These are phyloP conservation scores for Nephrocerus scutellatus DNA, from an alignment of 2,888 invertebrate genomes.

Conservation along the genomic window DNA sequence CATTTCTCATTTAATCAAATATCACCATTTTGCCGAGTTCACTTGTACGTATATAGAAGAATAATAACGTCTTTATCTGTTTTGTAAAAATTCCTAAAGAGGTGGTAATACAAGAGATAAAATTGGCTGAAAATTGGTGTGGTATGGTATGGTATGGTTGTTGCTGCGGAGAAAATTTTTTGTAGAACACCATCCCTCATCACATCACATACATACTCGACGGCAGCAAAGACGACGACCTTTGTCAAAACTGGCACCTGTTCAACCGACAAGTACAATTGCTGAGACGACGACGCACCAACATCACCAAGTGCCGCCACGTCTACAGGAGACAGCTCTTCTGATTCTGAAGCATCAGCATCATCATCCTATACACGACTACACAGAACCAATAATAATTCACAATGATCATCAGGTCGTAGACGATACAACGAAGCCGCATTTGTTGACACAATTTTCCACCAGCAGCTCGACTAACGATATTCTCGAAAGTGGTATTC, in stretches of 20 bases:
- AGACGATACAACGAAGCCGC: constrained; percentile 22
- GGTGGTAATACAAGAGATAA: no score
- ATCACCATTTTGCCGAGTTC: no score
- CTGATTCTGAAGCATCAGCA: constrained; percentile 20
- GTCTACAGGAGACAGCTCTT: constrained; percentile 25
- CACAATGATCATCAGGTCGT: constrained; percentile 11
- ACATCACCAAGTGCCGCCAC: constrained; percentile 22
- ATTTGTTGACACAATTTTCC: constrained; percentile 21
- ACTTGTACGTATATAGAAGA: no score
- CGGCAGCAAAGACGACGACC: no score
- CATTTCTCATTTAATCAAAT: no score
- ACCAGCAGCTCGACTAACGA: constrained; percentile 6
- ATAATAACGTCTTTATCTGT: no score
- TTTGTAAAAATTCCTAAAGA: no score
- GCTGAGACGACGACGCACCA: constrained; percentile 34
- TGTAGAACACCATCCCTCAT: no score
- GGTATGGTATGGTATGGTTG: no score
- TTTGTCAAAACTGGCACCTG: constrained; percentile 44
- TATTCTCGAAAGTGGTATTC: background rate
- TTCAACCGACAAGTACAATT: constrained; percentile 39
- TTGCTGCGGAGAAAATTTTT: no score
- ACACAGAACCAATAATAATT: constrained; percentile 2
- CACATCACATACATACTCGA: no score
- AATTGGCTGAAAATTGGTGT: no score
- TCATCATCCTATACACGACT: constrained; percentile 10